Percentiles rank a stretch among this genome's conserved stretches.
Conservation (phyloP, 2,888 invertebrate species). For the Drosophila barbarae region DNA sequence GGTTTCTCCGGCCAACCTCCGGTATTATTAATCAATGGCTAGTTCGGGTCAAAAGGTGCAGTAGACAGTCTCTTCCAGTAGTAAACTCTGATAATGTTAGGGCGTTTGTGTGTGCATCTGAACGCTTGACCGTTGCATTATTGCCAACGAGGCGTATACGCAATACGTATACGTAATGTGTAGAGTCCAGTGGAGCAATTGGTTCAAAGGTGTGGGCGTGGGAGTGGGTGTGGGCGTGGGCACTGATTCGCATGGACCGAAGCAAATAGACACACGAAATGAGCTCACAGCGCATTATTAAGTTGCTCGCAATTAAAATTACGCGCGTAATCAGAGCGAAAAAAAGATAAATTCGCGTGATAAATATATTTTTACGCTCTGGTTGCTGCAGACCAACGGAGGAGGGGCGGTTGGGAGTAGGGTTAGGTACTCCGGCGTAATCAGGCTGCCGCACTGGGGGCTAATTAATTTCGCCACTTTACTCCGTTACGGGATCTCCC, state of each 20-base stretch:
- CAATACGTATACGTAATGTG: slow-evolving; percentile 43
- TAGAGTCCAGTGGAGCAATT: neutral
- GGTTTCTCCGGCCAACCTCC: slow-evolving; percentile 22
- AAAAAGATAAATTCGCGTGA: slow-evolving; percentile 70
- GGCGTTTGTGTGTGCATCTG: neutral
- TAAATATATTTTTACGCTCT: slow-evolving; percentile 65
- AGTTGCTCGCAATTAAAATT: slow-evolving; percentile 74
- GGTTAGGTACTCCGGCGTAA: slow-evolving; percentile 57
- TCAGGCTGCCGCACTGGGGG: slow-evolving; percentile 73
- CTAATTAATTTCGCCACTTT: slow-evolving; percentile 74
- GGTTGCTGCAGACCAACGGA: slow-evolving; percentile 48
- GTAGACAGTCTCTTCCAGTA: slow-evolving; percentile 35
- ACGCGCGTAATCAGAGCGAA: slow-evolving; percentile 73
- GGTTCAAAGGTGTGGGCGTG: slow-evolving; percentile 25
- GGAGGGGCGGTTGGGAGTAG: slow-evolving; percentile 34
- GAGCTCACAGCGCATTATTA: slow-evolving; percentile 55
- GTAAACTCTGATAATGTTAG: slow-evolving; percentile 20
- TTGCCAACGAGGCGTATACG: slow-evolving; percentile 51
- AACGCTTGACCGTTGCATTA: slow-evolving; percentile 20
- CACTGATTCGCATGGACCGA: neutral
- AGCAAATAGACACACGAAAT: slow-evolving; percentile 15
- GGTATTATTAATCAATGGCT: slow-evolving; percentile 62
- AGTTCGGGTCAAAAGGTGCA: slow-evolving; percentile 48
- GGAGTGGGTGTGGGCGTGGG: neutral
- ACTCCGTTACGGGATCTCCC: slow-evolving; percentile 58